A percentile compares a stretch with the other conserved stretches of the same genome.
Conservation (phyloP, 2,888 invertebrate genomes). For the Synanthedon myopaeformis region DNA sequence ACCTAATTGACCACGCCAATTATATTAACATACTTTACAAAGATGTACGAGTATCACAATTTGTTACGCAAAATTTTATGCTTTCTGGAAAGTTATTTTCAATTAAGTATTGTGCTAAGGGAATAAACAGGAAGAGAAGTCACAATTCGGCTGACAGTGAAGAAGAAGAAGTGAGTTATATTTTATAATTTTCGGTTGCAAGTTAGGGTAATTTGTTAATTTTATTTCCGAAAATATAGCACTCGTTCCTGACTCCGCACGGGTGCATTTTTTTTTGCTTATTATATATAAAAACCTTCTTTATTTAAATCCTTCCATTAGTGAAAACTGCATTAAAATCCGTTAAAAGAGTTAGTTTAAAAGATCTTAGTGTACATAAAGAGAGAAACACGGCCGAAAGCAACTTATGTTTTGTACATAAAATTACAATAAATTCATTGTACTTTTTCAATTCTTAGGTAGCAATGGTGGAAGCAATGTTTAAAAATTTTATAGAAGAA, state of each 20-base stretch:
- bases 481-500: slow-evolving; percentile 19
- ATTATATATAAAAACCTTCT: too few relatives aligned
- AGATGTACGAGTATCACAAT: slow-evolving; percentile 18
- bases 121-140: slow-evolving; percentile 26
- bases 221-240: too few relatives aligned
- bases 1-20: slow-evolving; percentile 34
- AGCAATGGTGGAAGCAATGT: slow-evolving; percentile 23
- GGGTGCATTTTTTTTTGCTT: too few relatives aligned
- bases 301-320: too few relatives aligned
- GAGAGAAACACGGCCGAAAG: too few relatives aligned
- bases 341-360: too few relatives aligned
- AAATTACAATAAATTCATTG: neutral
- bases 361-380: too few relatives aligned
- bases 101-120: slow-evolving; percentile 20
- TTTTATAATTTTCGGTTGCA: too few relatives aligned
- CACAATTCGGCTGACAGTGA: slow-evolving; percentile 14
- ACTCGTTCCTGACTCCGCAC: too few relatives aligned
- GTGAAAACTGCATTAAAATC: too few relatives aligned
- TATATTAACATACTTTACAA: slow-evolving; percentile 30
- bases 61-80: slow-evolving; percentile 15
- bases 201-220: too few relatives aligned
- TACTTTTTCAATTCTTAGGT: slow-evolving; percentile 26
- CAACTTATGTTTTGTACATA: too few relatives aligned
- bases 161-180: slow-evolving; percentile 31
- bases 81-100: slow-evolving; percentile 33